Base-by-base conservation (phyloP, 2,888 invertebrate species). In the Pyrgus malvae region DNA sequence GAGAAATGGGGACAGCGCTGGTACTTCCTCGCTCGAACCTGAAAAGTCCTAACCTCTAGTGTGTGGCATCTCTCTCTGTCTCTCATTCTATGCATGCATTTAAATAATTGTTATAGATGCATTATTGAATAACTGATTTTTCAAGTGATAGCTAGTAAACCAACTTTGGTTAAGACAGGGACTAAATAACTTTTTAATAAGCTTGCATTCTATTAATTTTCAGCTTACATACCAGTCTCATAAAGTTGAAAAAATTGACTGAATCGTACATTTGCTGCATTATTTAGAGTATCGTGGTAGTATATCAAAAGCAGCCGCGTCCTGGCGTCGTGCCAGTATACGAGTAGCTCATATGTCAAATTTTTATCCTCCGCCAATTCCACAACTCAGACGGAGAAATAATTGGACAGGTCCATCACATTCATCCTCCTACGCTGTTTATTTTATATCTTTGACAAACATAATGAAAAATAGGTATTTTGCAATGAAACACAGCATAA, bases 301-400 rank as follows among this genome's bases (percentile, higher is more conserved):
- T 60, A 58, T 56, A 58, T 60, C 56, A 58, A 58, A 59, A 50
- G 55, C 40, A 37, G 50, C 19, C 8, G 14, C 7, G 25, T 23
- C 7, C 46, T 68, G 67, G 64, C 56, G 6, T 0, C 1, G 11
- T 23, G 61, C 66, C 66, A 66, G 53, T 21, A 16, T 16, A 16
- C 11, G n/a, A n/a, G n/a, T 38, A 46, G 56, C 50, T 54, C 58
- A 61, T 63, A 56, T 61, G 62, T 67, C 66, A 67, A 61, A 55
- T 65, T 62, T 65, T 67, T 67, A 66, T 65, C 59, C 48, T 37
- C 33, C 31, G 42, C 46, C 48, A 38, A 21, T 66, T 64, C 61
- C 46, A 63, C 55, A 59, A 58, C 61, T 50, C 50, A 53, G 40
- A 51, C 54, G 35, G 29, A 35, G 12, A 38, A 57, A 14, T 37